A percentile compares a stretch with the other conserved stretches of the same genome.
Evolutionary conservation across 35 echinoderm and acorn worm genomes (phyloP).

Genomic region (Ophioderma brevispina): DNA sequence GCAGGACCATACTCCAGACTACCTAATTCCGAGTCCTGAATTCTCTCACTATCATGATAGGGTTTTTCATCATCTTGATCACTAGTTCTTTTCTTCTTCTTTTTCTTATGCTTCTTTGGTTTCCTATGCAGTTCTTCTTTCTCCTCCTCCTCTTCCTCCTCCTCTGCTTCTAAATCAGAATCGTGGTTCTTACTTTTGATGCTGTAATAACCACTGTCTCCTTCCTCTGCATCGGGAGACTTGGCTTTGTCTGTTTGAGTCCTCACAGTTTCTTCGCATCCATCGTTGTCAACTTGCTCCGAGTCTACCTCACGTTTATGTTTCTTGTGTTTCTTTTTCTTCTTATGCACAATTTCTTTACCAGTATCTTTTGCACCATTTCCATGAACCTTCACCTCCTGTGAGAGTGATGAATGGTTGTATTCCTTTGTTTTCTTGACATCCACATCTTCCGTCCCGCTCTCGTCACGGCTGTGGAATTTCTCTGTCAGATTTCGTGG

Average conservation of each 20-base stretch:
- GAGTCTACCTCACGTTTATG: slow-evolving; percentile 18
- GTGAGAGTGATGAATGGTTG: not conserved
- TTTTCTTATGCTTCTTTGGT: slow-evolving; percentile 33
- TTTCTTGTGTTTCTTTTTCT: slow-evolving; percentile 33
- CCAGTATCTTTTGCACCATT: not conserved
- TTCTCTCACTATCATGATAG: not conserved
- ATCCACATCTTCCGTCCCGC: not conserved
- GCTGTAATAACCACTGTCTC: not conserved
- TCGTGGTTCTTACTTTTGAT: not conserved
- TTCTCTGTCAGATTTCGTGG: not conserved
- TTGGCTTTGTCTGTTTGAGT: not conserved
- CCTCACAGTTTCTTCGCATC: slow-evolving; percentile 26
- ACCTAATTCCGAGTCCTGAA: not conserved
- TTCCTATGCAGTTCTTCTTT: not conserved
- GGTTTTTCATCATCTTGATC: slow-evolving; percentile 17
- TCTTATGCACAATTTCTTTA: slow-evolving; percentile 16
- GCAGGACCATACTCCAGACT: not conserved
- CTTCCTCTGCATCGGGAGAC: not conserved
- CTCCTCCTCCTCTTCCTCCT: not conserved
- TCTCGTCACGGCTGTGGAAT: not conserved
- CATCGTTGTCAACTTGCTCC: not conserved
- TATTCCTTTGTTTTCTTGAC: not conserved
- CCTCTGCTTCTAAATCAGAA: not conserved
- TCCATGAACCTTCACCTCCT: not conserved
- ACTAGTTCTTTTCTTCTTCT: slow-evolving; percentile 50